Evolutionary conservation across 92 coral and sea anemone species (phyloP), one percentile per base, ranked within the genome.

Genomic region (Galaxea fascicularis): DNA sequence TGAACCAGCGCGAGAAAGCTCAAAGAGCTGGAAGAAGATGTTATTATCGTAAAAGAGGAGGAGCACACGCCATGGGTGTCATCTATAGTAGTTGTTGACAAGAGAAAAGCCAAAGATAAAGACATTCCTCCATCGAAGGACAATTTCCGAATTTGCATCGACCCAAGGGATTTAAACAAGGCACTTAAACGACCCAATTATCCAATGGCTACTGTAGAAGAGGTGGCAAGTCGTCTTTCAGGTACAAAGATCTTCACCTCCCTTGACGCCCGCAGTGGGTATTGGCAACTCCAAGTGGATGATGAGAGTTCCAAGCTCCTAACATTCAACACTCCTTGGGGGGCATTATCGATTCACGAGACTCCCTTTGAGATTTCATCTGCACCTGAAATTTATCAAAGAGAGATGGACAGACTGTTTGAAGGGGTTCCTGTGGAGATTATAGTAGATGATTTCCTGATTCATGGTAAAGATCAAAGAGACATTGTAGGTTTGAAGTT

Each of bases 261-360:
- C n/a, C n/a, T n/a, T n/a, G n/a, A n/a, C n/a, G n/a, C n/a, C n/a
- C n/a, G n/a, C n/a, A n/a, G n/a, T n/a, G n/a, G n/a, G n/a, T n/a
- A n/a, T n/a, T n/a, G n/a, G n/a, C n/a, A n/a, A n/a, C n/a, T n/a
- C n/a, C 91, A 81, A 24, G 82, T 88, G 15, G 88, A 88, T 65
- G 88, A 82, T 17, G 30, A 65, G n/a, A 84, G 90, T 47, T 78
- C n/a, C 92, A 91, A 88, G n/a, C 52, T 88, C 15, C 83, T 91
- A 0, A 88, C 88, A 10, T 88, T 88, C 66, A 88, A 91, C 26
- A 87, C 89, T 12, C 94, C 94, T 11, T 91, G 94, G 86, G 84
- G 85, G 51, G 4, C 73, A 39, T 59, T 85, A 54, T 46, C 84
- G 8, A 75, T 90, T 44, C 56, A 79, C n/a, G n/a, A n/a, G n/a